Base-by-base conservation (phyloP, 2,888 invertebrate genomes). In the Synanthedon formicaeformis region DNA sequence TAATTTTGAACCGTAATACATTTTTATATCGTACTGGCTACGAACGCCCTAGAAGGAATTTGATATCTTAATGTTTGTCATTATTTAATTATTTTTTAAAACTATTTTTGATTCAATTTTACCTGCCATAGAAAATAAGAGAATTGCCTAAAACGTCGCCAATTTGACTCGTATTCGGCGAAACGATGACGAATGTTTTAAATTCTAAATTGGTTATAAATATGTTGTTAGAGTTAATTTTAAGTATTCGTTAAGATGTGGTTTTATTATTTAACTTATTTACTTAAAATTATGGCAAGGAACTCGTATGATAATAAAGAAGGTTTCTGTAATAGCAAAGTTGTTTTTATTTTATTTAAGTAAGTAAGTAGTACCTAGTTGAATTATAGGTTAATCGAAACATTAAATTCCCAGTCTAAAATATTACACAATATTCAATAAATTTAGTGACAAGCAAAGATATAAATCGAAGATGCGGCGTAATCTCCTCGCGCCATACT, bases 161-260 rank as follows among this genome's bases (percentile, higher is more conserved):
- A 53, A 52, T 78, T 73, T 50, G 69, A 67, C 52, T 49, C 50
- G 11, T 52, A 65, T 68, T 64, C 57, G 58, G 55, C 56, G 58
- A 57, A 54, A 59, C 56, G 58, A 34, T 59, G 58, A 54, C 54
- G 53, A 54, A 56, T 63, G 57, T 78, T 74, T 66, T 56, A 82
- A 82, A 77, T 71, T 76, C 60, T 5, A 69, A 75, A 75, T 73
- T 79, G 61, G 62, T 34, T 34, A 10, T 34, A 65, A 66, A 60
- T 60, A 66, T 66, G 78, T 69, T 78, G 81, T 77, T 76, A 67
- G 71, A 73, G 73, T 83, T 84, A 84, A 83, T 84, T 85, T 83
- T 86, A 85, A 85, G 83, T 83, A 81, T 85, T 84, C 84, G 75
- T 82, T 86, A 85, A 82, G 84, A 84, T 84, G 81, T 84, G 82